Base-by-base conservation (phyloP, 2,113 vertebrate species). In the Indicator maculatus region DNA sequence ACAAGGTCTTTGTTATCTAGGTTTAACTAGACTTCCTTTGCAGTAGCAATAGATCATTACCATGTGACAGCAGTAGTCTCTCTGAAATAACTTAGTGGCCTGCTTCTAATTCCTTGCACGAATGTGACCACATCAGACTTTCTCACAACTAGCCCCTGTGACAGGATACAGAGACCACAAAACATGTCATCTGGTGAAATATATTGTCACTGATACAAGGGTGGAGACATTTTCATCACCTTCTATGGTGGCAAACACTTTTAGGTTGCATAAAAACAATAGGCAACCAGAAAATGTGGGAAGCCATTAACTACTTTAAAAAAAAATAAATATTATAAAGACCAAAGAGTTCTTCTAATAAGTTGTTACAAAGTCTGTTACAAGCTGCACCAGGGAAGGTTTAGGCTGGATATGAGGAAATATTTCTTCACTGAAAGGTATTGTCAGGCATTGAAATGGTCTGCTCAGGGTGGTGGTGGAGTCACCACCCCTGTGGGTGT, bases 61-160 rank as follows among this genome's bases (percentile, higher is more conserved):
- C 53, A 74, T 65, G 72, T 81, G 88, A 94, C 89, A 95, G 82
- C 64, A 91, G 38, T 15, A 72, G 83, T 33, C 30, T 74, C 71
- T 83, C 64, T 61, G 50, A 81, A 93, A 75, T 71, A 93, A 94
- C 69, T 83, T 81, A 92, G 64, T 36, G 58, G 72, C 69, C 64
- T 80, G 75, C 61, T 84, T 82, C 82, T 77, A 90, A 81, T 83
- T 93, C 79, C 69, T 75, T 39, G 65, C 83, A 83, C 83, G 91
- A 79, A 95, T 95, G 83, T 94, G 76, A 81, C 89, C 79, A 86
- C 91, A 93, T 90, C 79, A 84, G 77, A 65, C 58, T 89, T 67
- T 18, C 72, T 88, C 76, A 75, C 47, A 86, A 75, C 55, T 65
- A 50, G 53, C 61, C 70, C 44, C n/a, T 33, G 30, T 75, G 73